A percentile compares a stretch with the other conserved stretches of the same genome.
phyloP scores from a whole-genome alignment of 2,113 vertebrate species.

The Brachypteracias leptosomus region DNA sequence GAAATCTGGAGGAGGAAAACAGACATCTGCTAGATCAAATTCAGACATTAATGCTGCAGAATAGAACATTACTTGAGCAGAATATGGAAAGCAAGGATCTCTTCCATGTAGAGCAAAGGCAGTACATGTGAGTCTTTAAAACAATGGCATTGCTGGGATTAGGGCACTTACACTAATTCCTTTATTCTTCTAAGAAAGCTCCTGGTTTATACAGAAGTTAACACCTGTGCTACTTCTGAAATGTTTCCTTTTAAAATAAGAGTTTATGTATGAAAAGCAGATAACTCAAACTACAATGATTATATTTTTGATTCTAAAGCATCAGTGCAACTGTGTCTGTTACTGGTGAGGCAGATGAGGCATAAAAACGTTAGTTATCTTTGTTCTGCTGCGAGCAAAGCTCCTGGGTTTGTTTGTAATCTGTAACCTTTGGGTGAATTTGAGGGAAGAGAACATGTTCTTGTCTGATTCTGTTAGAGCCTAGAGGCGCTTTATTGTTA shows the following conservation, averaged over 20 bases:
- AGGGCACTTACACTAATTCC: background rate
- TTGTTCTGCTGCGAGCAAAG: background rate
- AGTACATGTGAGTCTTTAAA: constrained; percentile 89
- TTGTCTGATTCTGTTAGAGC: background rate
- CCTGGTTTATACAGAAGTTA: background rate
- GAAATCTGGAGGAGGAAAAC: constrained; percentile 98
- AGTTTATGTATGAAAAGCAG: background rate
- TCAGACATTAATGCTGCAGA: constrained; percentile 97
- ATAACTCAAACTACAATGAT: background rate
- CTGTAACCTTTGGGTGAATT: background rate
- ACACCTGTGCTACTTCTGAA: background rate
- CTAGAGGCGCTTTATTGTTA: background rate
- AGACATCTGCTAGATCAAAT: constrained; percentile 96
- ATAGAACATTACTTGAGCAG: constrained; percentile 94
- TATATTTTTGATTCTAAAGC: background rate
- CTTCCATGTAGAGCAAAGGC: constrained; percentile 96
- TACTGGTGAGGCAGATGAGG: background rate
- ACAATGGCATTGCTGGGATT: background rate
- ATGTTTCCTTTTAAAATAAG: background rate
- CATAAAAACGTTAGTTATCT: background rate
- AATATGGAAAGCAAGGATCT: constrained; percentile 99
- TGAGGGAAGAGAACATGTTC: background rate
- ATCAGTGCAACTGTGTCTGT: background rate
- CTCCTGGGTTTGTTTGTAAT: background rate
- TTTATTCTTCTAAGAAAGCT: background rate